Percentiles rank a stretch among this genome's conserved stretches.
These are phyloP conservation scores for Escarpia spicata DNA, from an alignment of 2,888 invertebrate genomes.

Conservation along the genomic window DNA sequence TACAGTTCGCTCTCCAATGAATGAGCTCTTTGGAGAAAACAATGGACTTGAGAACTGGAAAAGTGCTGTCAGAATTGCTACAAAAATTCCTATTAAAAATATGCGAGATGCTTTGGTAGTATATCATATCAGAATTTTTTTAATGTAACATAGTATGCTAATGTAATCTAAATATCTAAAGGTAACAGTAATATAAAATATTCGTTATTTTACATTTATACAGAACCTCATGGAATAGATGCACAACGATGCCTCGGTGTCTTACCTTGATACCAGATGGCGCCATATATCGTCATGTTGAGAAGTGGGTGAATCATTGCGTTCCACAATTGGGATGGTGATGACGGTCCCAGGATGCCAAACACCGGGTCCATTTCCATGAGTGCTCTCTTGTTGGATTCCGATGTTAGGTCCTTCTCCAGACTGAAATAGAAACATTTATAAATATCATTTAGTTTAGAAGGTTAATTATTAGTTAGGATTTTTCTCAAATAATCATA, in stretches of 20 bases:
- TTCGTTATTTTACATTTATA: not conserved
- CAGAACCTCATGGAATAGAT: not conserved
- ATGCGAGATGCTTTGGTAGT: too few relatives aligned
- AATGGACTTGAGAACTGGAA: too few relatives aligned
- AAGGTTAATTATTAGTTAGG: too few relatives aligned
- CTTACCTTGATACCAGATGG: slow-evolving; percentile 38
- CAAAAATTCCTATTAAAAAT: too few relatives aligned
- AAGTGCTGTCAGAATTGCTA: too few relatives aligned
- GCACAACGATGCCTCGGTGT: not conserved
- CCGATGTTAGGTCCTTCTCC: not conserved
- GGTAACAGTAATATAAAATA: not conserved
- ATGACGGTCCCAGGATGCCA: not conserved
- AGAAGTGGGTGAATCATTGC: slow-evolving; percentile 35
- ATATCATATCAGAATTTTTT: too few relatives aligned
- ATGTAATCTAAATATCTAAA: not conserved
- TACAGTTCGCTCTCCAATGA: too few relatives aligned
- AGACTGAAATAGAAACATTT: not conserved
- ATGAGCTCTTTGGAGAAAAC: too few relatives aligned
- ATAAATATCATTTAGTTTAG: too few relatives aligned
- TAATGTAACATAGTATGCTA: not conserved
- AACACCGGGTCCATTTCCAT: slow-evolving; percentile 18
- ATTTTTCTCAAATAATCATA: too few relatives aligned
- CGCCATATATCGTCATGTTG: slow-evolving; percentile 33
- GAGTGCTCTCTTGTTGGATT: not conserved
- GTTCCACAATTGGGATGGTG: slow-evolving; percentile 30